Evolutionary conservation across 2,888 invertebrate genomes (phyloP).

Genomic region (Cryptus armator): DNA sequence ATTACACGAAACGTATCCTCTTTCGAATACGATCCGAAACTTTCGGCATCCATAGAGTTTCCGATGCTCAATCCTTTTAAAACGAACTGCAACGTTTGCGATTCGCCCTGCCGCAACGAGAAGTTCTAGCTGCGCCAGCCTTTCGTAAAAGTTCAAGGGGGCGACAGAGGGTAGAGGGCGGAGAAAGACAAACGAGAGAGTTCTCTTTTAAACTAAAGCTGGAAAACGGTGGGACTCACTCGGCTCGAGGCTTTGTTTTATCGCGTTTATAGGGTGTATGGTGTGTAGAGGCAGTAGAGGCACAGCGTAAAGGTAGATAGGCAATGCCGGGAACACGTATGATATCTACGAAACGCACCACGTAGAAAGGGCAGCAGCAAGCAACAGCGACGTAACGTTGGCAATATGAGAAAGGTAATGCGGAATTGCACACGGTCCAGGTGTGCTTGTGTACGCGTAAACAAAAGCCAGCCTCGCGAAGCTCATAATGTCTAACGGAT

Average conservation of each 20-base stretch:
- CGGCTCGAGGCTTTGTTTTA: slow-evolving; percentile 38
- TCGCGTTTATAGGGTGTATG: slow-evolving; percentile 38
- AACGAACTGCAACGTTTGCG: slow-evolving; percentile 29
- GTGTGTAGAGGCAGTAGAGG: slow-evolving; percentile 7
- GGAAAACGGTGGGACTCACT: slow-evolving; percentile 11
- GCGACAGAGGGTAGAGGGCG: neutral
- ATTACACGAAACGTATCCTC: too few relatives aligned
- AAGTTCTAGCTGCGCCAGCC: slow-evolving; percentile 3
- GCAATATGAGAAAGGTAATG: slow-evolving; percentile 39
- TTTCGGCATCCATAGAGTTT: too few relatives aligned
- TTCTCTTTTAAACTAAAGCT: slow-evolving; percentile 39
- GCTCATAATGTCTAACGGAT: slow-evolving; percentile 73
- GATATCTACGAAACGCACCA: slow-evolving; percentile 13
- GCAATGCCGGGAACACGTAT: neutral
- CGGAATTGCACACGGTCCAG: slow-evolving; percentile 6
- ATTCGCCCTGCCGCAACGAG: slow-evolving; percentile 14
- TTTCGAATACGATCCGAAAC: too few relatives aligned
- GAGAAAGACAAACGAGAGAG: slow-evolving; percentile 32
- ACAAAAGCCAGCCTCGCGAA: slow-evolving; percentile 42
- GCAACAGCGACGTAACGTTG: neutral
- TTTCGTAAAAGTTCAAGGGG: slow-evolving; percentile 25
- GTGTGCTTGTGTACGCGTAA: neutral
- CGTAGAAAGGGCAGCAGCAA: slow-evolving; percentile 25
- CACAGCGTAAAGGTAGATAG: neutral
- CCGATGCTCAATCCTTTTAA: slow-evolving; percentile 31